Conservation (phyloP, 2,113 vertebrate genomes). For the Propithecus coquereli region DNA sequence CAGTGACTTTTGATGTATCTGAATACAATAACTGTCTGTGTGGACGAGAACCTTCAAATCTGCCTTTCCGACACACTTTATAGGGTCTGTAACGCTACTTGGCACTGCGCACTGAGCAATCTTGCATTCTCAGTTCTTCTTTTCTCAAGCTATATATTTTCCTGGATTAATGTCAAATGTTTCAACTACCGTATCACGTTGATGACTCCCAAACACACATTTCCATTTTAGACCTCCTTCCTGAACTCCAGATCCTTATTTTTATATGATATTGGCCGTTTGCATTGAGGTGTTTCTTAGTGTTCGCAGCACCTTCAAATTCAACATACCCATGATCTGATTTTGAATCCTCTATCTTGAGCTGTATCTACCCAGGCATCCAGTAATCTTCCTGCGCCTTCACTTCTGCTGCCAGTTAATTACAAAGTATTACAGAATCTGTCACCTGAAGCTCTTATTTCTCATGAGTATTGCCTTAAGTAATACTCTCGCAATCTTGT, state of each 20-base stretch:
- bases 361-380: neutral
- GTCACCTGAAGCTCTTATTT: slow-evolving; percentile 8
- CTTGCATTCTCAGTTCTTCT: neutral
- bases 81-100: neutral
- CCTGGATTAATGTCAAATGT: neutral
- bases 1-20: neutral
- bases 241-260: neutral
- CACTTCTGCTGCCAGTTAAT: neutral
- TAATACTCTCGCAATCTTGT: neutral
- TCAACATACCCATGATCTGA: neutral
- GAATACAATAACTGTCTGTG: neutral
- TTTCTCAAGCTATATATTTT: neutral
- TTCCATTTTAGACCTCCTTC: neutral
- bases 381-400: neutral
- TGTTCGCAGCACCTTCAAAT: neutral
- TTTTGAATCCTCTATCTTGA: neutral
- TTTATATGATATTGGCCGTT: neutral
- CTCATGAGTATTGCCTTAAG: neutral
- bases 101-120: neutral
- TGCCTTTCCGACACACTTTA: neutral
- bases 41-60: neutral
- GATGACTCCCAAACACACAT: neutral
- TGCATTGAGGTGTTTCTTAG: neutral
- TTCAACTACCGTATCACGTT: neutral
- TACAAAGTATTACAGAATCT: neutral